Conservation (phyloP, 2,888 invertebrate genomes). For the Cremastinae sp. region DNA sequence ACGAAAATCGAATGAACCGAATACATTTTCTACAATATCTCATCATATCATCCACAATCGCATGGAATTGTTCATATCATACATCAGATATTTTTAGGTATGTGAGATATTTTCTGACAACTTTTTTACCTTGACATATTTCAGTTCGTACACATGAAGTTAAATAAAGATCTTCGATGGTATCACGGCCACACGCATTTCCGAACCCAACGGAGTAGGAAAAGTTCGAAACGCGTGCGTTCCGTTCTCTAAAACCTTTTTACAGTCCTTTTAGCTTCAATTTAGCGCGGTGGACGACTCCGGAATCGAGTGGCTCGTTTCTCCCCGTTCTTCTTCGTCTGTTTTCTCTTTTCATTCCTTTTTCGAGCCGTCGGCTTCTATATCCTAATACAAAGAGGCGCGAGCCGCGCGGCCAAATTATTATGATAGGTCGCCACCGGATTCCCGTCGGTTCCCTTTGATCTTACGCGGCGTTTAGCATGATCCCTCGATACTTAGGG, state of each 20-base stretch:
- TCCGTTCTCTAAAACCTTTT: constrained; percentile 70
- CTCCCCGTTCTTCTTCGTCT: not conserved
- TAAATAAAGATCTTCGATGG: too few relatives aligned
- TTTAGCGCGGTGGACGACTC: constrained; percentile 69
- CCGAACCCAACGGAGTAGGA: not conserved
- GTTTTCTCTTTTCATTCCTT: constrained; percentile 27
- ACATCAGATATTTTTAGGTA: too few relatives aligned
- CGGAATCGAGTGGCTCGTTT: constrained; percentile 45
- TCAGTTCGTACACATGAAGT: too few relatives aligned
- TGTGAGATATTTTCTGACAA: too few relatives aligned
- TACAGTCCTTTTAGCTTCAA: constrained; percentile 75
- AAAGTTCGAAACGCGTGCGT: constrained; percentile 29
- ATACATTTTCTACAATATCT: too few relatives aligned
- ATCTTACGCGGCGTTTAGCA: constrained; percentile 78
- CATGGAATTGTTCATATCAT: too few relatives aligned
- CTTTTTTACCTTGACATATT: too few relatives aligned
- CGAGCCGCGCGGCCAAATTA: constrained; percentile 78
- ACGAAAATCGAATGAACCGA: too few relatives aligned
- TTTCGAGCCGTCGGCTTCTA: constrained; percentile 75
- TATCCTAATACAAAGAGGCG: constrained; percentile 79
- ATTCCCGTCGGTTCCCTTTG: constrained; percentile 79
- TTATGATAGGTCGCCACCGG: constrained; percentile 80
- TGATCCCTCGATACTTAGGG: constrained; percentile 78
- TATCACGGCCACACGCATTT: not conserved
- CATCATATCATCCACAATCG: too few relatives aligned